phyloP scores from a whole-genome alignment of 2,797 vertebrate genomes.

The Xenopus petersii region DNA sequence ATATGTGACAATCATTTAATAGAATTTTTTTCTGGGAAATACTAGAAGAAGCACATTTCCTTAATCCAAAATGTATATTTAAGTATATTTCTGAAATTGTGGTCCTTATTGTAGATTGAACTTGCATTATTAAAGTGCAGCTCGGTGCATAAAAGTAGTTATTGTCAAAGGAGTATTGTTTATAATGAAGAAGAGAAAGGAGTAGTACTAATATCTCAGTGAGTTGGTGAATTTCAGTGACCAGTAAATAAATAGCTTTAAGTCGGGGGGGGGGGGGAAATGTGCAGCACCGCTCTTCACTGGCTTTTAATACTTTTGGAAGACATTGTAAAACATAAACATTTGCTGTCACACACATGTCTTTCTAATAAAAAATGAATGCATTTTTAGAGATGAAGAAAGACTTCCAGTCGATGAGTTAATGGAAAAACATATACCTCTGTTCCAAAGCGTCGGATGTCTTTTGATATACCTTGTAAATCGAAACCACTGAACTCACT shows the following conservation, averaged over 20 bases:
- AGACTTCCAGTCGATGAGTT: neutral
- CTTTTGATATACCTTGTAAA: conserved; percentile 1
- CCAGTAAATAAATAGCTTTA: neutral
- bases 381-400: neutral
- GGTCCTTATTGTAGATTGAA: no score
- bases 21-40: no score
- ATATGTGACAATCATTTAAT: no score
- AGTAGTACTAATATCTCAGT: neutral
- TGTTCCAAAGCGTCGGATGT: neutral
- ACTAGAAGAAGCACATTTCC: no score
- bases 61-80: no score
- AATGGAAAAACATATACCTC: neutral
- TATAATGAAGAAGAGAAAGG: neutral
- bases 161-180: no score
- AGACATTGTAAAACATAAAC: no score
- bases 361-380: neutral
- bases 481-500: neutral
- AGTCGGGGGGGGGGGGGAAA: no score
- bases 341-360: neutral
- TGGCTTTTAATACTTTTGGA: neutral
- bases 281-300: no score
- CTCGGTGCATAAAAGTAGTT: neutral
- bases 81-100: no score
- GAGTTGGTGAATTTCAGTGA: conserved; percentile 1
- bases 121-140: no score